phyloP scores from a whole-genome alignment of 1,140 invertebrate species.

The Drosophila ercepeae region DNA sequence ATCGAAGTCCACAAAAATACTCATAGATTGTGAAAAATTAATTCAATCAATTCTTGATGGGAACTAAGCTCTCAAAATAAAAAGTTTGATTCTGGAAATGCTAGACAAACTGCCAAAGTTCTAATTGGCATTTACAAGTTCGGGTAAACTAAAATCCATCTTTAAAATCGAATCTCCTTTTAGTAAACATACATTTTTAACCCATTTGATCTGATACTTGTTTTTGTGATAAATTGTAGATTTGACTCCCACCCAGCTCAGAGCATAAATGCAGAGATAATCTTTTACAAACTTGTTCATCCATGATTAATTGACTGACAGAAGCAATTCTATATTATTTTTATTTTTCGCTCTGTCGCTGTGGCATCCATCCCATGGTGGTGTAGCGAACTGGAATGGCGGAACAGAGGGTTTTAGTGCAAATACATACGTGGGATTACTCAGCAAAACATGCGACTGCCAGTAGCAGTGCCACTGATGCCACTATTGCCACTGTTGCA shows the following conservation, averaged over 20 bases:
- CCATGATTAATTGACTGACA: slow-evolving; percentile 45
- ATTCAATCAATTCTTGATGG: not conserved
- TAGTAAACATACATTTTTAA: slow-evolving; percentile 20
- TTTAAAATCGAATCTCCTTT: slow-evolving; percentile 3
- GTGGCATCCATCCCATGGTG: slow-evolving; percentile 36
- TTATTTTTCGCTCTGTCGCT: slow-evolving; percentile 26
- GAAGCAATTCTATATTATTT: not conserved
- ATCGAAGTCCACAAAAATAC: too few species aligned
- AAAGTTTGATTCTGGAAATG: too few species aligned
- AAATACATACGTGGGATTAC: slow-evolving; percentile 74
- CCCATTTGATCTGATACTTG: slow-evolving; percentile 20
- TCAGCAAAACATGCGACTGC: slow-evolving; percentile 68
- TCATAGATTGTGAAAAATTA: too few species aligned
- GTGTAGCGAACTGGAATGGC: slow-evolving; percentile 29
- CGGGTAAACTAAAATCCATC: slow-evolving; percentile 1
- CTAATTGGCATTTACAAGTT: slow-evolving; percentile 1
- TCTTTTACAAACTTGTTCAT: slow-evolving; percentile 45
- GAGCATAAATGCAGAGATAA: slow-evolving; percentile 31
- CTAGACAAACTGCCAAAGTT: not conserved
- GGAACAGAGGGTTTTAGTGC: slow-evolving; percentile 48
- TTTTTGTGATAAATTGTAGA: slow-evolving; percentile 39
- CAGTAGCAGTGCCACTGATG: slow-evolving; percentile 26
- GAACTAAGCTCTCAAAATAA: not conserved
- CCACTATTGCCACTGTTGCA: slow-evolving; percentile 52
- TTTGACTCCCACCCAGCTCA: slow-evolving; percentile 13